phyloP scores from a whole-genome alignment of 2,888 invertebrate genomes.

The Apodemia mormo region DNA sequence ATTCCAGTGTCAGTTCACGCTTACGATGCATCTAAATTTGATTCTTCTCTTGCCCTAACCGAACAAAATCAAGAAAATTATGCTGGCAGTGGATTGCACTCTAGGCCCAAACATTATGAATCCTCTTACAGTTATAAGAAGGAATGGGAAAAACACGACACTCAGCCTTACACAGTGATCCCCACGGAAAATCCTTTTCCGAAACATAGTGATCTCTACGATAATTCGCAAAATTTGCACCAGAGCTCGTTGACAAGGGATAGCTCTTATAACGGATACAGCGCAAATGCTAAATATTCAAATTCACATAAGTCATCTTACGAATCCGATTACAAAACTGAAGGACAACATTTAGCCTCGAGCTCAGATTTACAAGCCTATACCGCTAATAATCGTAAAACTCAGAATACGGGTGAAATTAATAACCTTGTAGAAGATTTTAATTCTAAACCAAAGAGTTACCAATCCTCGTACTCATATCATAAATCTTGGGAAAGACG shows the following conservation, averaged over 20 bases:
- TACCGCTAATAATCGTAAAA: constrained; percentile 12
- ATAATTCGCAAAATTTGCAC: constrained; percentile 50
- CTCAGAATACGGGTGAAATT: constrained; percentile 37
- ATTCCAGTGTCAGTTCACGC: constrained; percentile 56
- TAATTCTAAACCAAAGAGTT: constrained; percentile 63
- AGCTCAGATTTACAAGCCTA: constrained; percentile 26
- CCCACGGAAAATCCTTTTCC: constrained; percentile 53
- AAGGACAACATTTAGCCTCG: constrained; percentile 39
- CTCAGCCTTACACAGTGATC: constrained; percentile 46
- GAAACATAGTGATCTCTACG: constrained; percentile 58
- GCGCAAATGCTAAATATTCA: constrained; percentile 48
- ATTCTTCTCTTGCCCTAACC: constrained; percentile 38
- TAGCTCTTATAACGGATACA: constrained; percentile 46
- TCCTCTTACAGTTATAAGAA: constrained; percentile 69
- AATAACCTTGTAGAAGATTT: constrained; percentile 47
- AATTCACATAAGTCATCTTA: constrained; percentile 50
- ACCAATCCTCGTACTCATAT: constrained; percentile 75
- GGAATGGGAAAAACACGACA: constrained; percentile 71
- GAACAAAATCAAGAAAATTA: constrained; percentile 54
- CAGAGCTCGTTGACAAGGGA: constrained; percentile 40
- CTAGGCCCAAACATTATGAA: constrained; percentile 62
- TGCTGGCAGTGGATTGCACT: constrained; percentile 45
- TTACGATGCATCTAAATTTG: constrained; percentile 37
- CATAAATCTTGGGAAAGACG: constrained; percentile 78
- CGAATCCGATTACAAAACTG: constrained; percentile 39